Evolutionary conservation across 30 jellyfish, hydroid and myxozoan species (phyloP).

Genomic region (Cassiopea andromeda): DNA sequence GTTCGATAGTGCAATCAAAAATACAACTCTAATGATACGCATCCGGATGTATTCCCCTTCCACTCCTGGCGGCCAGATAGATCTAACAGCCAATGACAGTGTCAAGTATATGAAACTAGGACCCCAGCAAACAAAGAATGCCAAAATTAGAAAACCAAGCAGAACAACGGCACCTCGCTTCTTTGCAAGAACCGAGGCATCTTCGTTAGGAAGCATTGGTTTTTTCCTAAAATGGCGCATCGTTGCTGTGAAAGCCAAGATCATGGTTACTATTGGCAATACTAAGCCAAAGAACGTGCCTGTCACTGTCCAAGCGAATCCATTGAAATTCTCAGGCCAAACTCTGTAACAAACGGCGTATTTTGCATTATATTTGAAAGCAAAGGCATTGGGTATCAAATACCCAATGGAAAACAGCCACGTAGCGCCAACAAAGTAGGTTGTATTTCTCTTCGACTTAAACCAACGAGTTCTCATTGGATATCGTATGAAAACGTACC

Average conservation of each 20-base stretch:
- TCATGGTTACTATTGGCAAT: slow-evolving; percentile 36
- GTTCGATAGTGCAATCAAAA: slow-evolving; percentile 50
- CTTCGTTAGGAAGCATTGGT: neutral
- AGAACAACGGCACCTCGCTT: slow-evolving; percentile 24
- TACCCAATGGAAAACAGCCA: slow-evolving; percentile 17
- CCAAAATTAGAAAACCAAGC: slow-evolving; percentile 54
- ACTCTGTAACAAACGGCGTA: slow-evolving; percentile 46
- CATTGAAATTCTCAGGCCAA: slow-evolving; percentile 54
- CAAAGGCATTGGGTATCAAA: slow-evolving; percentile 25
- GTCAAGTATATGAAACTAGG: slow-evolving; percentile 41
- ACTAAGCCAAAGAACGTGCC: slow-evolving; percentile 23
- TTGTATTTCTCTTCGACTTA: slow-evolving; percentile 25
- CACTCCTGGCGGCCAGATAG: slow-evolving; percentile 50
- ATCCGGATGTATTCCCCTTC: slow-evolving; percentile 54
- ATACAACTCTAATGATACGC: slow-evolving; percentile 46
- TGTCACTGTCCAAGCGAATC: slow-evolving; percentile 9
- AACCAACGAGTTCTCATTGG: slow-evolving; percentile 50
- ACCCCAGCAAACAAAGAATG: slow-evolving; percentile 44
- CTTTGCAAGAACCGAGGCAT: slow-evolving; percentile 20
- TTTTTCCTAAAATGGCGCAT: slow-evolving; percentile 33
- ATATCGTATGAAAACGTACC: slow-evolving; percentile 25
- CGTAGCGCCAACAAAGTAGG: neutral
- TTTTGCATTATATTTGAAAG: slow-evolving; percentile 25
- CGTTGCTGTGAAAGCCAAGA: slow-evolving; percentile 35
- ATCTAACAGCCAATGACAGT: slow-evolving; percentile 29